These are phyloP conservation scores for Apodemus speciosus DNA, from an alignment of 2,113 vertebrate species.

Conservation along the genomic window DNA sequence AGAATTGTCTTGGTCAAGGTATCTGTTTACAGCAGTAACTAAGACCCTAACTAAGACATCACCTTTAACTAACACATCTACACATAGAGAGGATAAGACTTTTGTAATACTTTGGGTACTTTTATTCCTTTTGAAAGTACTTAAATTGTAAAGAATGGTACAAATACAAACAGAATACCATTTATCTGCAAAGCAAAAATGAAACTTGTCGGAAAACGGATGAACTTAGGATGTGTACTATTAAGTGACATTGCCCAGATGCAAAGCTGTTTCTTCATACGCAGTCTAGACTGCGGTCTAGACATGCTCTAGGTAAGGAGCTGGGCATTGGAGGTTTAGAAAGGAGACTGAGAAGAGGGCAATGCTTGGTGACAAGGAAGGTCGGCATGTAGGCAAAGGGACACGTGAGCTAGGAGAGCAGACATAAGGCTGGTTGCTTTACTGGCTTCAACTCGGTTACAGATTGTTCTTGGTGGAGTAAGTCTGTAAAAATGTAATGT, in stretches of 20 bases:
- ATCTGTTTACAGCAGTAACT: no score
- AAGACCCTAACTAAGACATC: no score
- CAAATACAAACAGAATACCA: neutral
- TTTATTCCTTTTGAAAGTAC: neutral
- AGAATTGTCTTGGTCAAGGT: no score
- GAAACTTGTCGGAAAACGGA: neutral
- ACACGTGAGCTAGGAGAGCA: neutral
- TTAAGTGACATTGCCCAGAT: neutral
- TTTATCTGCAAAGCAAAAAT: neutral
- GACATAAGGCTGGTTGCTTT: neutral
- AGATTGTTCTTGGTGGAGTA: neutral
- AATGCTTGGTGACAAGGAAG: neutral
- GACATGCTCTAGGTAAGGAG: neutral
- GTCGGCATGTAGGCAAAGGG: neutral
- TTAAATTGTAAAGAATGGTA: neutral
- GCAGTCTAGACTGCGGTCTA: no score
- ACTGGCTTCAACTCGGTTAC: neutral
- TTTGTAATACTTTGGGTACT: neutral
- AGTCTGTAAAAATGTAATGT: neutral
- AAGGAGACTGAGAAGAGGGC: neutral
- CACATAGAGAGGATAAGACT: neutral
- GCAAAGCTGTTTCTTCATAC: neutral
- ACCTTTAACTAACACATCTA: neutral
- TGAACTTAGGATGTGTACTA: neutral
- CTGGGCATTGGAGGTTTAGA: neutral